Percentiles rank a stretch among this genome's conserved stretches.
These are phyloP conservation scores for Palaemon carinicauda DNA, from an alignment of 1,140 invertebrate species.

Conservation along the genomic window DNA sequence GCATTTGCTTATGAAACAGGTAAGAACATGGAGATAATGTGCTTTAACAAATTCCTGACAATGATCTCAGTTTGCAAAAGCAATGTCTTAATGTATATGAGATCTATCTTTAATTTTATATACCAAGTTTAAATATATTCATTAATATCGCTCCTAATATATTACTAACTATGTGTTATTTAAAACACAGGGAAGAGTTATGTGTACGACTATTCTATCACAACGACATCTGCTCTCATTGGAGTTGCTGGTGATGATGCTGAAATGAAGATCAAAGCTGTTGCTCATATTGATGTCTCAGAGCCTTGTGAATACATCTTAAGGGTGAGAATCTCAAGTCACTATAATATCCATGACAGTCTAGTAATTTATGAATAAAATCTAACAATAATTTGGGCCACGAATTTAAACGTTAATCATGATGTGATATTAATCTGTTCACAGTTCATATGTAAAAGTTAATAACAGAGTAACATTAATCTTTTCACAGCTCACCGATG, in stretches of 20 bases:
- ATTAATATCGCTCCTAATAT: no score
- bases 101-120: no score
- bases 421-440: conserved; percentile 4
- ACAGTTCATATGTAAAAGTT: conserved; percentile 59
- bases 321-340: conserved; percentile 61
- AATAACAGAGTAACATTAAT: not conserved
- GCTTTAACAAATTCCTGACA: no score
- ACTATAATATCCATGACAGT: no score
- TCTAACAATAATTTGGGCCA: not conserved
- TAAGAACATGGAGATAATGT: no score
- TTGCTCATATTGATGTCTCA: conserved; percentile 64
- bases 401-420: not conserved
- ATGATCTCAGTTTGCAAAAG: no score
- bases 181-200: conserved; percentile 64
- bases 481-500: conserved; percentile 61
- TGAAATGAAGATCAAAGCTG: conserved; percentile 64
- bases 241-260: conserved; percentile 64
- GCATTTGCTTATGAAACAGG: no score
- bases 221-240: conserved; percentile 64
- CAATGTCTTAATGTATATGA: no score
- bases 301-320: conserved; percentile 66
- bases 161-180: no score
- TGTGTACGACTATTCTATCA: conserved; percentile 66
- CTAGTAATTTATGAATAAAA: not conserved
- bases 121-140: no score